These are phyloP conservation scores for Ophonus ardosiacus DNA, from an alignment of 2,888 invertebrate genomes.

Conservation along the genomic window DNA sequence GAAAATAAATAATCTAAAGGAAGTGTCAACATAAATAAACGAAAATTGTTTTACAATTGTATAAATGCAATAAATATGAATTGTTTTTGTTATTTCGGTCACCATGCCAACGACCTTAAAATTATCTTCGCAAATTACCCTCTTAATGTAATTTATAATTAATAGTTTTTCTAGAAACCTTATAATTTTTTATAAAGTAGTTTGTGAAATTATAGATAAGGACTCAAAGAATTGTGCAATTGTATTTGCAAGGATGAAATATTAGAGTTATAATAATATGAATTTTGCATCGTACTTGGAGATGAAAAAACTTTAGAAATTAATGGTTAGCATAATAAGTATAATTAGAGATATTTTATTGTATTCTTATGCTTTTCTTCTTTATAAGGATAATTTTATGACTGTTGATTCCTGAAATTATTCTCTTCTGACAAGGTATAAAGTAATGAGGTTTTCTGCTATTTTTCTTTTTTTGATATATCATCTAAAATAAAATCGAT, in stretches of 20 bases:
- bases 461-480: too few species aligned
- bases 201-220: slow-evolving; percentile 31
- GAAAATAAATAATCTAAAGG: slow-evolving; percentile 48
- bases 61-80: slow-evolving; percentile 39
- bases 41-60: slow-evolving; percentile 36
- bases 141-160: slow-evolving; percentile 6
- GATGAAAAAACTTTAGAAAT: slow-evolving; percentile 7
- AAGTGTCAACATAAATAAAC: slow-evolving; percentile 47
- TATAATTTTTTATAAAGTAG: slow-evolving; percentile 18
- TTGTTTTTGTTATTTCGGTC: slow-evolving; percentile 45
- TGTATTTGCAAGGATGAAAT: slow-evolving; percentile 39
- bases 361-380: background rate
- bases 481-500: too few species aligned
- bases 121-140: slow-evolving; percentile 3
- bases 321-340: background rate
- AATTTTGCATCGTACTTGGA: slow-evolving; percentile 1
- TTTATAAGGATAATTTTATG: slow-evolving; percentile 2
- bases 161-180: slow-evolving; percentile 19
- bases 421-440: slow-evolving; percentile 9
- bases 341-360: slow-evolving; percentile 9
- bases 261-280: slow-evolving; percentile 8
- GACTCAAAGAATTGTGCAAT: slow-evolving; percentile 27
- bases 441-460: background rate
- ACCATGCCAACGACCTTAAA: slow-evolving; percentile 39
- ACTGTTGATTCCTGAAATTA: slow-evolving; percentile 7